Conservation (phyloP, 2,888 invertebrate genomes). For the Eretmocerus hayati region DNA sequence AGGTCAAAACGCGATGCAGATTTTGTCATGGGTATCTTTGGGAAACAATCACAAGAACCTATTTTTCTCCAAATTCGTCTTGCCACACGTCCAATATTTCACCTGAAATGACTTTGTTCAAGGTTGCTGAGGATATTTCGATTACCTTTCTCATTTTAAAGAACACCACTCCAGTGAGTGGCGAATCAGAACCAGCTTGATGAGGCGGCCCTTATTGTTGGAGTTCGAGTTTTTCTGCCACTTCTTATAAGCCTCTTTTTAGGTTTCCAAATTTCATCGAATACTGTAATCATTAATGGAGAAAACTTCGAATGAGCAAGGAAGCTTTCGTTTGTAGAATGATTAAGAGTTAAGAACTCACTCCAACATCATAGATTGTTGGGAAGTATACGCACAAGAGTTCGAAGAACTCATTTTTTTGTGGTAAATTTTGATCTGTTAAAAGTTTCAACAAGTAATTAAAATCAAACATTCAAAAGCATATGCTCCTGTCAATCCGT, state of each 20-base stretch:
- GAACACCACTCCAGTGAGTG: slow-evolving; percentile 96
- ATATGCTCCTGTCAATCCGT: no score
- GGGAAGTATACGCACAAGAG: slow-evolving; percentile 90
- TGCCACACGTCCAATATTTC: no score
- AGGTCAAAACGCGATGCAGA: no score
- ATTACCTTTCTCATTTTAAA: slow-evolving; percentile 96
- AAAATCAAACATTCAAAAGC: no score
- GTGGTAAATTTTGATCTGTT: slow-evolving; percentile 90
- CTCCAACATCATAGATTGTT: slow-evolving; percentile 96
- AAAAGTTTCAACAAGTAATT: slow-evolving; percentile 93
- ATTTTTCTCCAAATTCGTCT: no score
- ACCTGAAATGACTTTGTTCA: no score
- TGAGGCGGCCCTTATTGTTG: slow-evolving; percentile 93
- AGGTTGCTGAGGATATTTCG: no score
- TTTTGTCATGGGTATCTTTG: no score
- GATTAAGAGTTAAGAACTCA: no score
- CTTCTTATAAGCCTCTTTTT: slow-evolving; percentile 98
- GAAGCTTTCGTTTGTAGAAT: background rate
- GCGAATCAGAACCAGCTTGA: slow-evolving; percentile 97
- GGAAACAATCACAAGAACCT: no score
- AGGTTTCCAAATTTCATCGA: slow-evolving; percentile 97
- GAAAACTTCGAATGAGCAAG: no score
- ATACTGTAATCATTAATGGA: slow-evolving; percentile 59
- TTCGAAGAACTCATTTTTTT: slow-evolving; percentile 93
- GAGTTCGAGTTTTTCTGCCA: slow-evolving; percentile 86